Base-by-base conservation (phyloP, 2,888 invertebrate species). In the Drosophila diplacantha region DNA sequence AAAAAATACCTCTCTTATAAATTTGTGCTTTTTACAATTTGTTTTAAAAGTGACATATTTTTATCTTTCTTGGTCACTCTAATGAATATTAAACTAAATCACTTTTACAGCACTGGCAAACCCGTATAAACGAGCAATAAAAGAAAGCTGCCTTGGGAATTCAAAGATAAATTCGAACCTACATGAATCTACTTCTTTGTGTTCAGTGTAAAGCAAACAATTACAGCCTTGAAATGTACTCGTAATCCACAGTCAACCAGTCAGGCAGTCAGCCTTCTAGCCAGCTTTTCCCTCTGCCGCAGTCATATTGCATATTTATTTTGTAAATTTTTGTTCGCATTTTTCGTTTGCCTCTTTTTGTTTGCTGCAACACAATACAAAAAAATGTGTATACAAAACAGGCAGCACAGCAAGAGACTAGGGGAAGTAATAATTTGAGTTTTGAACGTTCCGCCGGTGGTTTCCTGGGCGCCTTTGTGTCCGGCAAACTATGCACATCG, bases 141-240 rank as follows among this genome's bases (percentile, higher is more conserved):
- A 14, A 6, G 14, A 32, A n/a, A 14, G 6, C 14, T 32, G 3
- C 0, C 14, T 14, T n/a, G 32, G 14, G 2, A 6, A 32, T 14
- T 14, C 2, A 32, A 6, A 24, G 1, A 24, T 6, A 24, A 24
- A 1, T 11, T 29, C 3, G 11, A 1, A 1, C 4, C 12, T 7
- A 2, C 7, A 14, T 14, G 5, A 22, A 14, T 34, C n/a, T 8
- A 38, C 3, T 7, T 3, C 14, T 26, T 43, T 26, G 4, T 11
- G 2, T 0, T 0, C 29, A 31, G 44, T 46, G 44, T 9, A 63
- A 51, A 26, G 62, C 68, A 67, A 71, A 73, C 62, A 81, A 75
- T 69, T 69, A 60, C 71, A 51, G 60, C 54, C 60, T 39, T 43
- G 59, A 73, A 58, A 57, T 62, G 55, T 63, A 63, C 31, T 46